Conservation (phyloP, 1,140 invertebrate genomes). For the Nasonia vitripennis region DNA sequence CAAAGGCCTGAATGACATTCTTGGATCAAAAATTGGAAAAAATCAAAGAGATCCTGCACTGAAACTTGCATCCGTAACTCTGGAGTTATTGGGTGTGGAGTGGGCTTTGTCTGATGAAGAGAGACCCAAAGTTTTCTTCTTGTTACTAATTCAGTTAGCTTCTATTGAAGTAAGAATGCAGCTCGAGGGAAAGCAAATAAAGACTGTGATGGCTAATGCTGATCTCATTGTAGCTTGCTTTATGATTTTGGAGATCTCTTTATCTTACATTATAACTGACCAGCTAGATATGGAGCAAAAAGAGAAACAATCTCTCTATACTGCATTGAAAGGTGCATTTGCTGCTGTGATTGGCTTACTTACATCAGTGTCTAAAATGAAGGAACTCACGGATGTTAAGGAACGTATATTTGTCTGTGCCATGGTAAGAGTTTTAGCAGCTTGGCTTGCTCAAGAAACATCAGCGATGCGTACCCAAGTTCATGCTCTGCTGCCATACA, state of each 20-base stretch:
- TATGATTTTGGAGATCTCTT: constrained; percentile 86
- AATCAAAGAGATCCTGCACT: constrained; percentile 91
- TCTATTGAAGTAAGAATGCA: constrained; percentile 95
- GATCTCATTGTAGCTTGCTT: constrained; percentile 90
- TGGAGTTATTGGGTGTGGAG: constrained; percentile 89
- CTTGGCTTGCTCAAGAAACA: constrained; percentile 94
- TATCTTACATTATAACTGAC: constrained; percentile 88
- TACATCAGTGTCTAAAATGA: constrained; percentile 83
- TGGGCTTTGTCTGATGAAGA: constrained; percentile 88
- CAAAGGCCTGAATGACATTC: constrained; percentile 86
- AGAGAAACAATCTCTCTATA: constrained; percentile 92
- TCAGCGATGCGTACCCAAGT: constrained; percentile 90
- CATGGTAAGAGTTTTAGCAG: constrained; percentile 87
- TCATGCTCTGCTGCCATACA: constrained; percentile 85
- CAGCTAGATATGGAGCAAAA: constrained; percentile 90
- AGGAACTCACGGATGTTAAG: constrained; percentile 78
- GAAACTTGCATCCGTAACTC: constrained; percentile 85
- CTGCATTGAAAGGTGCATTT: constrained; percentile 92
- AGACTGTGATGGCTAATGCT: constrained; percentile 84
- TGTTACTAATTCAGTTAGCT: constrained; percentile 88
- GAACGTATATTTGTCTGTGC: constrained; percentile 88
- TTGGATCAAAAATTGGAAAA: constrained; percentile 90
- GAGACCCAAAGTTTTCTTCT: constrained; percentile 87
- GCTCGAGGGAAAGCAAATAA: constrained; percentile 88
- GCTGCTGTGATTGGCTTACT: constrained; percentile 86